phyloP scores from a whole-genome alignment of 2,113 vertebrate genomes.

The Agelaius phoeniceus region DNA sequence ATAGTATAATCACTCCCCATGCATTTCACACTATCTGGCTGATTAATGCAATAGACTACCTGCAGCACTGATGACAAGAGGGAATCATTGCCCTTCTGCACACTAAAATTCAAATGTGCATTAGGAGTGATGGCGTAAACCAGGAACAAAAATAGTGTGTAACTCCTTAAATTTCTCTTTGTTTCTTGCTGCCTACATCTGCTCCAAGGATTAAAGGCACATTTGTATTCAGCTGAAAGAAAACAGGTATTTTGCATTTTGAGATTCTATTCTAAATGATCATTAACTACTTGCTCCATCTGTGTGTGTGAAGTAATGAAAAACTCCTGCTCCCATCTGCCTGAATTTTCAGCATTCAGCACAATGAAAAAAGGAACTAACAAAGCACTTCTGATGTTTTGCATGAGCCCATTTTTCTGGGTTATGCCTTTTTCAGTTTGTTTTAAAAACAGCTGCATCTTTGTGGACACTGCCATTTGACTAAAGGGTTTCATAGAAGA shows the following conservation, averaged over 20 bases:
- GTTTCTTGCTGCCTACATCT: not conserved
- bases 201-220: not conserved
- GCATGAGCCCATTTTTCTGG: not conserved
- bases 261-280: not conserved
- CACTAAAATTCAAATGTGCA: not conserved
- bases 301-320: not conserved
- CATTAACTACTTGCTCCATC: not conserved
- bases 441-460: not conserved
- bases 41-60: slow-evolving; percentile 81
- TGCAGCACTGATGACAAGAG: slow-evolving; percentile 66
- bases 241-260: not conserved
- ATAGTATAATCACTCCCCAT: slow-evolving; percentile 82
- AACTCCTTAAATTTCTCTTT: not conserved
- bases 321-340: not conserved
- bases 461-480: not conserved
- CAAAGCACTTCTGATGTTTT: not conserved
- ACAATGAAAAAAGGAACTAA: not conserved
- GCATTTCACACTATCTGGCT: slow-evolving; percentile 77
- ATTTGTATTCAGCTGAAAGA: not conserved
- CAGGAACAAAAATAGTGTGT: not conserved
- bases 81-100: slow-evolving; percentile 56
- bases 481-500: not conserved
- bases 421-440: not conserved
- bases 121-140: slow-evolving; percentile 26
- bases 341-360: not conserved